These are phyloP conservation scores for Diarsia dahlii DNA, from an alignment of 2,888 invertebrate species.

Conservation along the genomic window DNA sequence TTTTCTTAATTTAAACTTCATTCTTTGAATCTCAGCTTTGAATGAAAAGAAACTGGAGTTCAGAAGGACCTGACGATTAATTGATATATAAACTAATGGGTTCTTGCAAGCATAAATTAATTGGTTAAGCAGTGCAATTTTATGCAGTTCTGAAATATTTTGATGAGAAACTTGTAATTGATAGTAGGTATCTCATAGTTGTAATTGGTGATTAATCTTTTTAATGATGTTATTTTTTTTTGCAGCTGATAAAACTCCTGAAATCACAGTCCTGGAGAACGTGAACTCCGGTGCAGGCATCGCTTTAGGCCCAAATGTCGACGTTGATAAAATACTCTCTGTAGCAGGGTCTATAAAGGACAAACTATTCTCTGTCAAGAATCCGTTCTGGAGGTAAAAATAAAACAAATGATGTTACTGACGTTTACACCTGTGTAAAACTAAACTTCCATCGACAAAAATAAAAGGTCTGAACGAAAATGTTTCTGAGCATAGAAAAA, in stretches of 20 bases:
- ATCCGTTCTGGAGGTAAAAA: conserved; percentile 34
- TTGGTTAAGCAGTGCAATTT: too few relatives aligned
- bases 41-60: not conserved
- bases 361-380: conserved; percentile 17
- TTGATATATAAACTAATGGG: not conserved
- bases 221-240: not conserved
- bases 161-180: not conserved
- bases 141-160: not conserved
- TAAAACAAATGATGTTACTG: not conserved
- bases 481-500: not conserved
- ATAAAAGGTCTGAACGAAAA: not conserved
- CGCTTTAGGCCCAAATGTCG: conserved; percentile 18
- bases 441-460: too few relatives aligned
- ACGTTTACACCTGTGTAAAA: not conserved
- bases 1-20: not conserved
- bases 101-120: too few relatives aligned
- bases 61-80: not conserved
- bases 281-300: conserved; percentile 30
- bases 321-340: conserved; percentile 14
- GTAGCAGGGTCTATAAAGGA: conserved; percentile 3
- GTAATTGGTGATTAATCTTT: not conserved
- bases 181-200: not conserved
- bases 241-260: conserved; percentile 28
- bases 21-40: too few relatives aligned
- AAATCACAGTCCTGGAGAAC: conserved; percentile 24